These are phyloP conservation scores for Drosophila nebulosa DNA, from an alignment of 1,140 invertebrate species.

Conservation along the genomic window DNA sequence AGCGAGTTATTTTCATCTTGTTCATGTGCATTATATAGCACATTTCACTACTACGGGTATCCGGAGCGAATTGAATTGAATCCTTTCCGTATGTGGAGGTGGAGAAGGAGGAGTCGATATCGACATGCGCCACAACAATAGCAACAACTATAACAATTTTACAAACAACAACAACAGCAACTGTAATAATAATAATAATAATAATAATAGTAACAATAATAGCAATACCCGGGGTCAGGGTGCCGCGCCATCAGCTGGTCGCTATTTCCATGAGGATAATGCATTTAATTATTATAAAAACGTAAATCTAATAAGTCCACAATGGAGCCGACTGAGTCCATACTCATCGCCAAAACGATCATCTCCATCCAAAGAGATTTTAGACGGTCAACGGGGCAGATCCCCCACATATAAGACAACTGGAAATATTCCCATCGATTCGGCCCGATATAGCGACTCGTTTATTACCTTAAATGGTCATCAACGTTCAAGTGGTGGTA, in stretches of 20 bases:
- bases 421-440: slow-evolving; percentile 20
- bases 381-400: not conserved
- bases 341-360: slow-evolving; percentile 19
- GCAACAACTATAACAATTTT: slow-evolving; percentile 35
- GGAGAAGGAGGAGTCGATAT: not conserved
- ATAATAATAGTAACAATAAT: slow-evolving; percentile 17
- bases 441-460: slow-evolving; percentile 19
- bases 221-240: slow-evolving; percentile 11
- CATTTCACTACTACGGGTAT: not conserved
- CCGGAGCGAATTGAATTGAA: not conserved
- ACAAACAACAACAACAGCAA: slow-evolving; percentile 36
- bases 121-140: slow-evolving; percentile 59
- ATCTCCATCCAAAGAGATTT: slow-evolving; percentile 25
- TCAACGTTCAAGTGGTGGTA: not conserved
- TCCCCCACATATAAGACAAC: slow-evolving; percentile 25
- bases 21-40: not conserved
- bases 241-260: slow-evolving; percentile 1
- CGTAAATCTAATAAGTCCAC: slow-evolving; percentile 6
- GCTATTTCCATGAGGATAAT: slow-evolving; percentile 50
- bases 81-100: not conserved
- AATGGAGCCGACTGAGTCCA: slow-evolving; percentile 34
- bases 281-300: slow-evolving; percentile 58
- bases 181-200: slow-evolving; percentile 44
- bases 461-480: slow-evolving; percentile 17
- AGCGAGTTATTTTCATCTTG: not conserved